Percentiles rank a stretch among this genome's conserved stretches.
These are phyloP conservation scores for Dyspetes luteomarginatus DNA, from an alignment of 2,888 invertebrate genomes.

Conservation along the genomic window DNA sequence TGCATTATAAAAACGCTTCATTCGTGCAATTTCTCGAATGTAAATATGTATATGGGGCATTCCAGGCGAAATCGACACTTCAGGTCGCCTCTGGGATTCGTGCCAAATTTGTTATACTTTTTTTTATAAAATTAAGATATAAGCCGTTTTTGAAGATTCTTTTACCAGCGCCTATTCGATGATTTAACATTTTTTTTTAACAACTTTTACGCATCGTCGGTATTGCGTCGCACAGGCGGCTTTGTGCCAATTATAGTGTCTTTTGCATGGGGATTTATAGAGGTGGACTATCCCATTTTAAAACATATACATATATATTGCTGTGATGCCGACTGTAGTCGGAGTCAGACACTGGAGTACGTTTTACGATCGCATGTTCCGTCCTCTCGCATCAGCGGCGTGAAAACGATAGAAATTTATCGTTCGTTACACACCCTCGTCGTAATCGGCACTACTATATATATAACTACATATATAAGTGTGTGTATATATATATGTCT, in stretches of 20 bases:
- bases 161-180: no score
- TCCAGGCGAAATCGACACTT: no score
- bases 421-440: slow-evolving; percentile 48
- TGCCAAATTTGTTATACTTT: no score
- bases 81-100: no score
- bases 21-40: neutral
- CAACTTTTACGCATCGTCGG: no score
- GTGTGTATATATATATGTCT: neutral
- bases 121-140: no score
- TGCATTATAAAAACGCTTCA: slow-evolving; percentile 17
- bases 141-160: no score
- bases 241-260: no score
- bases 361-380: slow-evolving; percentile 59
- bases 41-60: neutral
- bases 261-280: no score
- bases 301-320: slow-evolving; percentile 4
- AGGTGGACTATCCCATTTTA: no score
- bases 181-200: no score
- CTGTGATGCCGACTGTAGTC: slow-evolving; percentile 36
- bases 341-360: slow-evolving; percentile 1
- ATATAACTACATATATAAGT: neutral
- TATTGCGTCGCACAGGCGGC: no score
- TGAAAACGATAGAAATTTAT: slow-evolving; percentile 57
- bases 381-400: slow-evolving; percentile 49
- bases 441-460: slow-evolving; percentile 14